phyloP scores from a whole-genome alignment of 2,888 invertebrate species.

The Cantharis lateralis region DNA sequence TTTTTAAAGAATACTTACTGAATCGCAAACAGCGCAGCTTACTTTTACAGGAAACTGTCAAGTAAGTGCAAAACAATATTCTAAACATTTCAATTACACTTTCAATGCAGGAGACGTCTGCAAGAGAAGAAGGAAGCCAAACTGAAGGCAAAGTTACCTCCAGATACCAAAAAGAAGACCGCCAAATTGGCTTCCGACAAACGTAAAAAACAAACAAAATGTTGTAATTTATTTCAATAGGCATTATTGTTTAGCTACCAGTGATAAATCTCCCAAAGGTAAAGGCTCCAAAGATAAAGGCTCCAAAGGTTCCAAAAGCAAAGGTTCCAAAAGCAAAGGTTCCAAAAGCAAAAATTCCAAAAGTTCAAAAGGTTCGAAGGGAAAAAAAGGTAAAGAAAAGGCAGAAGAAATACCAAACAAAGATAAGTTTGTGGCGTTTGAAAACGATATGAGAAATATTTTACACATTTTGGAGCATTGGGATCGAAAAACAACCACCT shows the following conservation, averaged over 20 bases:
- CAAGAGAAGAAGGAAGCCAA: background rate
- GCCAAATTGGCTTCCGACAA: background rate
- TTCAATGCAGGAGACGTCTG: background rate
- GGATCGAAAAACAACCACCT: slow-evolving; percentile 37
- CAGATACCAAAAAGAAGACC: background rate
- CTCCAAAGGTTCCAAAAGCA: background rate
- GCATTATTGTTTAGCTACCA: background rate
- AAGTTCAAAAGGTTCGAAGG: background rate
- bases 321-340: background rate
- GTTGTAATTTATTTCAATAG: background rate
- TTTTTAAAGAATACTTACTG: slow-evolving; percentile 37
- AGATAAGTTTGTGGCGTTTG: slow-evolving; percentile 37
- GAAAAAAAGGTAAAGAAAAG: background rate
- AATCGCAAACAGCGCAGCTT: slow-evolving; percentile 33
- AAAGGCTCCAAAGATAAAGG: background rate
- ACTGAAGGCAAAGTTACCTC: background rate
- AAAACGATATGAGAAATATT: slow-evolving; percentile 35
- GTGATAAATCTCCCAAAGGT: background rate
- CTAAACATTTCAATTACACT: background rate
- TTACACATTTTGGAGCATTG: slow-evolving; percentile 44
- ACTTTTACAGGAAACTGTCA: slow-evolving; percentile 28
- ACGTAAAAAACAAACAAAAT: background rate
- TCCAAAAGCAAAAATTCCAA: background rate
- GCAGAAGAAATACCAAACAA: slow-evolving; percentile 22
- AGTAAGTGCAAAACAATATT: slow-evolving; percentile 25